A percentile compares a stretch with the other conserved stretches of the same genome.
Evolutionary conservation across 2,113 vertebrate genomes (phyloP).

Genomic region (Cygnus buccinator): DNA sequence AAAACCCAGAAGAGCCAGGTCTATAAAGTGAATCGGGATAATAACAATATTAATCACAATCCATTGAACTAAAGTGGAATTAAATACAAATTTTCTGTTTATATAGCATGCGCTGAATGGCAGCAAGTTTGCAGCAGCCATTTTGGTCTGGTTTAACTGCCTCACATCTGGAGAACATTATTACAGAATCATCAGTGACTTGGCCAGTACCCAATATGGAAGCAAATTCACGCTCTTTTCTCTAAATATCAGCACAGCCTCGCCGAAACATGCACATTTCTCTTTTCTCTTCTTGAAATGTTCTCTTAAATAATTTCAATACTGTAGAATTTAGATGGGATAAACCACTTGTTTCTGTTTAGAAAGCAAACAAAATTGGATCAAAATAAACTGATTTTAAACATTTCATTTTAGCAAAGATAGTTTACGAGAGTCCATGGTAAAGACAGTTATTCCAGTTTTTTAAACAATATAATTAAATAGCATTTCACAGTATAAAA

Average conservation of each 20-base stretch:
- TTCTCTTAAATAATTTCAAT: conserved; percentile 4
- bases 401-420: conserved; percentile 67
- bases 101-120: conserved; percentile 11
- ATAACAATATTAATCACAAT: conserved; percentile 66
- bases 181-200: conserved; percentile 16
- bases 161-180: conserved; percentile 63
- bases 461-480: conserved; percentile 78
- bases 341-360: conserved; percentile 70
- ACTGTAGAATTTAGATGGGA: background rate
- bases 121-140: conserved; percentile 34
- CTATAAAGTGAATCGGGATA: conserved; percentile 46
- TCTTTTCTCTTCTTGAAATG: background rate
- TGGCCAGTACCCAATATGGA: background rate
- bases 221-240: conserved; percentile 7
- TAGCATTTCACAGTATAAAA: conserved; percentile 53
- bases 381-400: conserved; percentile 64
- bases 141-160: conserved; percentile 52
- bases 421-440: conserved; percentile 28
- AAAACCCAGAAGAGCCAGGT: conserved; percentile 14
- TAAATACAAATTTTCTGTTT: conserved; percentile 64
- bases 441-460: conserved; percentile 69
- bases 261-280: background rate
- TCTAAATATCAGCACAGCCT: background rate
- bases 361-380: conserved; percentile 57
- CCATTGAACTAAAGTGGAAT: conserved; percentile 45